Evolutionary conservation across 2,888 invertebrate species (phyloP).

Genomic region (Rhopalosiphum nymphaeae): DNA sequence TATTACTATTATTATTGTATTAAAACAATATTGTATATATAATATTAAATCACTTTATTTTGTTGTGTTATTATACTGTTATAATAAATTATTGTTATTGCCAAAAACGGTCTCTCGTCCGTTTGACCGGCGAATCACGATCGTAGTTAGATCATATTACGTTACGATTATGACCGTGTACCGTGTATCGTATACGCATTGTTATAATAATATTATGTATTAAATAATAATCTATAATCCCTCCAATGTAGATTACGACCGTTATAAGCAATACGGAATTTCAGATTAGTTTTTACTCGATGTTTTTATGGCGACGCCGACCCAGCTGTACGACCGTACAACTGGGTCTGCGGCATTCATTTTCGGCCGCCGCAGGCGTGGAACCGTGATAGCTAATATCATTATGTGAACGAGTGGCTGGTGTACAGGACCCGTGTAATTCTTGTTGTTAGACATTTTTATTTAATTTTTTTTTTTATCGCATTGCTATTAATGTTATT

Average conservation of each 20-base stretch:
- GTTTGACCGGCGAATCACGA: background rate
- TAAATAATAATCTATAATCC: background rate
- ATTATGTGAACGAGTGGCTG: background rate
- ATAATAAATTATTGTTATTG: background rate
- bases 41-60: background rate
- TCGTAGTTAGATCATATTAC: background rate
- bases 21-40: background rate
- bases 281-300: background rate
- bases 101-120: background rate
- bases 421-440: background rate
- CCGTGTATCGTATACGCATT: background rate
- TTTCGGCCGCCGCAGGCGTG: background rate
- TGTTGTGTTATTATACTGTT: background rate
- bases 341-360: background rate
- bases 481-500: background rate
- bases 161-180: background rate
- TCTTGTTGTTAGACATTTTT: background rate
- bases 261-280: background rate
- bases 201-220: background rate
- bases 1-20: background rate
- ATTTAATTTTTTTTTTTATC: slow-evolving; percentile 3
- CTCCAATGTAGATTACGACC: background rate
- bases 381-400: background rate
- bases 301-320: background rate
- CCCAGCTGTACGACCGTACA: background rate